Evolutionary conservation across 2,888 invertebrate genomes (phyloP).

Genomic region (Odontocolon sp.): DNA sequence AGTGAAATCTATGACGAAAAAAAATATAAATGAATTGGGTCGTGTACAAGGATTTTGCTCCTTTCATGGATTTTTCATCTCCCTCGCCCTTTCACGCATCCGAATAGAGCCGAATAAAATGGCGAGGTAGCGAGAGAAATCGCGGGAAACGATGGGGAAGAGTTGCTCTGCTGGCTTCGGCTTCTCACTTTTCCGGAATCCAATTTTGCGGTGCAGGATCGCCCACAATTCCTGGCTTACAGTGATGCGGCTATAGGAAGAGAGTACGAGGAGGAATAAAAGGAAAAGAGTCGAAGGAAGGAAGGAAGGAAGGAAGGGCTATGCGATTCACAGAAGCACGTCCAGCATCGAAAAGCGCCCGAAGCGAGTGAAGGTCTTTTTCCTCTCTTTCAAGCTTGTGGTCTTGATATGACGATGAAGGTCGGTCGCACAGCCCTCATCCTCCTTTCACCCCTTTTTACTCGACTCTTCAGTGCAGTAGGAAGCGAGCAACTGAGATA

Average conservation of each 20-base stretch:
- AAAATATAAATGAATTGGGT: conserved; percentile 8
- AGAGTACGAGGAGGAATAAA: conserved; percentile 14
- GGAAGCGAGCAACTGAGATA: conserved; percentile 11
- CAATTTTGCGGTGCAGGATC: conserved; percentile 55
- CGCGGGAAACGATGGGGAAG: conserved; percentile 1
- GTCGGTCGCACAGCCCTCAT: not conserved
- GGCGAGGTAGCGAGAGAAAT: conserved; percentile 15
- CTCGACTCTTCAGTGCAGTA: not conserved
- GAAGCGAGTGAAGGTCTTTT: conserved; percentile 22
- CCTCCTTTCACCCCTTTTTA: conserved; percentile 19
- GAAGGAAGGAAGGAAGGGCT: conserved; percentile 31
- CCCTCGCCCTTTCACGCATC: not conserved
- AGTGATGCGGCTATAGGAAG: not conserved
- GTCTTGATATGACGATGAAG: not conserved
- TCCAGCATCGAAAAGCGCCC: conserved; percentile 23
- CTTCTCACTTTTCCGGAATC: conserved; percentile 56
- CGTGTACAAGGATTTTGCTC: not conserved
- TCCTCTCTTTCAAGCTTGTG: not conserved
- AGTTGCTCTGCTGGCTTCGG: conserved; percentile 24
- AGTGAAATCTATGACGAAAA: too few species aligned
- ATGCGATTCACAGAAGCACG: conserved; percentile 35
- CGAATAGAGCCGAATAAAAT: not conserved
- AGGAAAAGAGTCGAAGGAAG: not conserved
- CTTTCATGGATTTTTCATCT: not conserved
- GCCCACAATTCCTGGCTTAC: conserved; percentile 30